Base-by-base conservation (phyloP, 2,888 invertebrate species). In the Pheosia gnoma region DNA sequence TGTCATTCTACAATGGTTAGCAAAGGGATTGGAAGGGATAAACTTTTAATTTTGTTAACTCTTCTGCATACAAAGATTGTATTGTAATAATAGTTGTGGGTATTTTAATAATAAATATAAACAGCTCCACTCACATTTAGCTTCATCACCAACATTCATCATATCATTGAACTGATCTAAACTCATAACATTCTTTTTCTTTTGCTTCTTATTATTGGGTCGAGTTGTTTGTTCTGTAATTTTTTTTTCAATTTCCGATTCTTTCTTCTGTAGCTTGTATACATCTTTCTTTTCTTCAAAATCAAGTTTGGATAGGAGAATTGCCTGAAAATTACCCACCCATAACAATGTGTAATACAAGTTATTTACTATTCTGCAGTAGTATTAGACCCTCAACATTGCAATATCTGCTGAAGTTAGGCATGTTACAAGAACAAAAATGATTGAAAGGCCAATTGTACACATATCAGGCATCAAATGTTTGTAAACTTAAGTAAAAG, bases 91-190 rank as follows among this genome's bases (percentile, higher is more conserved):
- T 41, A 45, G 43, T 9, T 45, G 43, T 10, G 9, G 9, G 9
- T 10, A 45, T 9, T 45, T 8, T 45, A 45, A 45, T 45, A 9
- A 4, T 13, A 51, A 51, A 51, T 51, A 51, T 7, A 13, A 13
- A 5, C 3, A 37, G 6, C 55, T n/a, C 39, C 11, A 55, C 85
- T 81, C 76, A 88, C 85, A 71, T 78, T 84, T 86, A 49, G 70
- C 61, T 56, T 91, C 89, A 62, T 89, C 86, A 45, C 80, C 80
- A 72, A 79, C 71, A 65, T 87, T 82, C 66, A 94, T 87, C 88
- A 96, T 88, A 69, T 94, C 95, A 83, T 96, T 96, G 82, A 97
- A 97, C 84, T 97, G 95, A 65, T 96, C 96, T 62, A 97, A 88
- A 63, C 96, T 95, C 95, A 97, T 96, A 0, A 96, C 95, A 81